phyloP scores from a whole-genome alignment of 1,140 invertebrate genomes.

The Heliconius nattereri region DNA sequence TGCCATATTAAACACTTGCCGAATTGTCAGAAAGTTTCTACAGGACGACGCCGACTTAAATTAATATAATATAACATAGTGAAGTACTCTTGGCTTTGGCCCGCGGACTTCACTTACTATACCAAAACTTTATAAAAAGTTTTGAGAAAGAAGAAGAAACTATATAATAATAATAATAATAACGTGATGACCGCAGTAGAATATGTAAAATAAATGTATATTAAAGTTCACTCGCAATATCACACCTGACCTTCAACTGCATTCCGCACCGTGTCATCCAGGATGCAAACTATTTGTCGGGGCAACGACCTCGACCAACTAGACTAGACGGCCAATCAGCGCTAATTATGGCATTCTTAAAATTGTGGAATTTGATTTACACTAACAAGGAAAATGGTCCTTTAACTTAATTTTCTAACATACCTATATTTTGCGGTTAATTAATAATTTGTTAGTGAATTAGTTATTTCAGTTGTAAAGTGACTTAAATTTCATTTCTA shows the following conservation, averaged over 20 bases:
- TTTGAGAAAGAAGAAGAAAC: too few species aligned
- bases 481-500: too few species aligned
- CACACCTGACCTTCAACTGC: slow-evolving; percentile 26
- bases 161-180: not conserved
- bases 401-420: not conserved
- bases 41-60: too few species aligned
- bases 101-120: too few species aligned
- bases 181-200: not conserved
- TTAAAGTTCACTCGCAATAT: slow-evolving; percentile 11
- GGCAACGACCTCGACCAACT: slow-evolving; percentile 35
- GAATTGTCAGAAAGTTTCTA: too few species aligned
- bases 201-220: not conserved
- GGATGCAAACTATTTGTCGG: slow-evolving; percentile 34
- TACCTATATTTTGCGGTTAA: not conserved
- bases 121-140: too few species aligned
- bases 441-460: too few species aligned
- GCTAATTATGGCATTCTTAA: slow-evolving; percentile 27
- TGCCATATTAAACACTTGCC: too few species aligned
- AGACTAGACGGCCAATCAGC: slow-evolving; percentile 35
- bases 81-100: too few species aligned
- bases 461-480: too few species aligned
- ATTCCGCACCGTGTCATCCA: slow-evolving; percentile 35
- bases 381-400: not conserved
- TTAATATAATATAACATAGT: too few species aligned
- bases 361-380: not conserved